A percentile compares a stretch with the other conserved stretches of the same genome.
phyloP scores from a whole-genome alignment of 2,888 invertebrate species.

The Calameuta pallipes region DNA sequence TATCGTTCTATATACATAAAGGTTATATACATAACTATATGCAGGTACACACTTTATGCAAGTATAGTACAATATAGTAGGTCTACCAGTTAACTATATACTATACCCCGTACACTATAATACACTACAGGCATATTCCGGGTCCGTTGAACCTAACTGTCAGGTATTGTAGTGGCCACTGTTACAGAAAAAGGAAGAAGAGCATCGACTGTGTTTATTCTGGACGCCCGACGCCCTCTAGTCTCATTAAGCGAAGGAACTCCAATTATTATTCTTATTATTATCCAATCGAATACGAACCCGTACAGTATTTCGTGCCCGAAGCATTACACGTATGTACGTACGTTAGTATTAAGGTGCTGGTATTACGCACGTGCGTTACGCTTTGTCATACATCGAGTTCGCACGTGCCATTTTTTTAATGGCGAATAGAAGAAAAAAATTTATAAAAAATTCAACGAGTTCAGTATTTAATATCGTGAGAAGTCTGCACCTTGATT shows the following conservation, averaged over 20 bases:
- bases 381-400: background rate
- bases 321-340: background rate
- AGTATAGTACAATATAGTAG: background rate
- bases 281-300: background rate
- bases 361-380: background rate
- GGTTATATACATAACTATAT: background rate
- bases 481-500: background rate
- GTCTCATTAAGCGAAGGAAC: background rate
- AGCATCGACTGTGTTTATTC: slow-evolving; percentile 15
- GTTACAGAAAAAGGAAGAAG: slow-evolving; percentile 39
- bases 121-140: slow-evolving; percentile 10
- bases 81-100: background rate
- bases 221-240: background rate
- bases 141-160: slow-evolving; percentile 61
- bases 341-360: background rate
- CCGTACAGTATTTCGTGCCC: background rate
- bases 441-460: background rate
- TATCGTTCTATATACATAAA: background rate
- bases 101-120: background rate
- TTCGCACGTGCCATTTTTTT: background rate
- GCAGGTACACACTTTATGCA: background rate
- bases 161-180: slow-evolving; percentile 41
- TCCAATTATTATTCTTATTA: background rate
- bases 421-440: background rate
- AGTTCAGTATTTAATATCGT: background rate